These are phyloP conservation scores for Trochalopteron elliotii DNA, from an alignment of 2,113 vertebrate genomes.

Conservation along the genomic window DNA sequence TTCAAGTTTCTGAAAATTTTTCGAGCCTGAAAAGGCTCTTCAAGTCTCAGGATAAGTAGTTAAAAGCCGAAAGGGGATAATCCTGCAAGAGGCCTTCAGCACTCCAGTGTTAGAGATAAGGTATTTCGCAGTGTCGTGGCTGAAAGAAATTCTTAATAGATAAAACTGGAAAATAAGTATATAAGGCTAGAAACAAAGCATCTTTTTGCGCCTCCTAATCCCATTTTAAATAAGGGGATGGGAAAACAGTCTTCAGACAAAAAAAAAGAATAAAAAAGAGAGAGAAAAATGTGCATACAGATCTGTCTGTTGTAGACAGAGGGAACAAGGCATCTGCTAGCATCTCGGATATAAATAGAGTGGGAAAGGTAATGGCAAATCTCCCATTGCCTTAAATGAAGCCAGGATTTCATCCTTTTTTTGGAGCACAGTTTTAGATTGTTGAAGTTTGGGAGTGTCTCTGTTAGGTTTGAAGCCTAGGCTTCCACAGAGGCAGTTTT, in stretches of 20 bases:
- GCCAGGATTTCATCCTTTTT: slow-evolving; percentile 50
- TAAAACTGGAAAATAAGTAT: neutral
- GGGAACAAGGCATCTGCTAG: slow-evolving; percentile 61
- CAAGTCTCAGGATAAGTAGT: neutral
- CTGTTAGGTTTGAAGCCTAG: neutral
- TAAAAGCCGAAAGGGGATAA: neutral
- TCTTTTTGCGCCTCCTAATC: neutral
- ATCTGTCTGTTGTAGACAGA: slow-evolving; percentile 40
- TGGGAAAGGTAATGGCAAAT: slow-evolving; percentile 65
- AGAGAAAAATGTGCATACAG: neutral
- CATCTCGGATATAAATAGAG: slow-evolving; percentile 47
- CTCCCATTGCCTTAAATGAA: slow-evolving; percentile 47
- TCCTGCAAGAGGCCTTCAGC: neutral
- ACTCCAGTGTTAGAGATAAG: neutral
- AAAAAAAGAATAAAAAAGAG: neutral
- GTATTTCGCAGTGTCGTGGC: neutral
- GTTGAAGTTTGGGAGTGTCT: neutral
- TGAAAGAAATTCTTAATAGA: neutral
- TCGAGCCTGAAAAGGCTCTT: neutral
- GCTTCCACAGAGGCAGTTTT: neutral
- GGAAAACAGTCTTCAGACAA: neutral
- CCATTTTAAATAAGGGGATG: neutral
- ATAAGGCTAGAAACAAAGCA: neutral
- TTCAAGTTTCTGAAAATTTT: neutral
- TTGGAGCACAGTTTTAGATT: slow-evolving; percentile 7